These are phyloP conservation scores for Lepidocyrtinus sp. DNA, from an alignment of 2,888 invertebrate species.

Conservation along the genomic window DNA sequence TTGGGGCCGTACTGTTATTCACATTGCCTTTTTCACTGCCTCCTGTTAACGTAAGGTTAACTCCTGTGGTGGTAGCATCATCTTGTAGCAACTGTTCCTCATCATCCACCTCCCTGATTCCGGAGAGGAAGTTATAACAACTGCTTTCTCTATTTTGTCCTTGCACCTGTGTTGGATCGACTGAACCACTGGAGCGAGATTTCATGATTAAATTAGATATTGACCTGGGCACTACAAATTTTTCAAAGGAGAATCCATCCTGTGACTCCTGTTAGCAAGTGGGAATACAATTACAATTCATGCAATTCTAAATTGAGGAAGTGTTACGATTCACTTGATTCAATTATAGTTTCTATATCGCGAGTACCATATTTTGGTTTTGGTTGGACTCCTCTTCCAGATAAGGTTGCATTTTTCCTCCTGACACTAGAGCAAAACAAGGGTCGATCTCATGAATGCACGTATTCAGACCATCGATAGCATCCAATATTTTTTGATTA, in stretches of 20 bases:
- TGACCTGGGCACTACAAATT: constrained; percentile 51
- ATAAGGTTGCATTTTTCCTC: constrained; percentile 11
- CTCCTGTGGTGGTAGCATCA: constrained; percentile 7
- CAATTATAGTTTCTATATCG: too few species aligned
- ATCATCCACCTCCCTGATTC: constrained; percentile 53
- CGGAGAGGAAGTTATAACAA: constrained; percentile 53
- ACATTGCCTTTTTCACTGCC: not conserved
- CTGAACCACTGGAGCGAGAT: constrained; percentile 58
- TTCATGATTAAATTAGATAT: constrained; percentile 59
- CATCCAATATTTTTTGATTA: constrained; percentile 53
- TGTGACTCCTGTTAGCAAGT: constrained; percentile 49
- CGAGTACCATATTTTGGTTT: constrained; percentile 33
- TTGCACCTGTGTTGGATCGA: constrained; percentile 33
- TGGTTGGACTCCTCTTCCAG: constrained; percentile 21
- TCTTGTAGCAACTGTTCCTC: constrained; percentile 46
- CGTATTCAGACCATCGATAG: constrained; percentile 51
- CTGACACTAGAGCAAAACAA: constrained; percentile 39
- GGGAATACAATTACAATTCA: too few species aligned
- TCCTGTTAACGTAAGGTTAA: not conserved
- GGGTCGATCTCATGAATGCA: constrained; percentile 44
- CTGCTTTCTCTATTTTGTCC: constrained; percentile 48
- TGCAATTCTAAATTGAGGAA: too few species aligned
- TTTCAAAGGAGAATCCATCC: constrained; percentile 32
- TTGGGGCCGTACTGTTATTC: not conserved
- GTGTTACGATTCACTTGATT: too few species aligned